Evolutionary conservation across 2,888 invertebrate genomes (phyloP).

Genomic region (Campoplex capitator): DNA sequence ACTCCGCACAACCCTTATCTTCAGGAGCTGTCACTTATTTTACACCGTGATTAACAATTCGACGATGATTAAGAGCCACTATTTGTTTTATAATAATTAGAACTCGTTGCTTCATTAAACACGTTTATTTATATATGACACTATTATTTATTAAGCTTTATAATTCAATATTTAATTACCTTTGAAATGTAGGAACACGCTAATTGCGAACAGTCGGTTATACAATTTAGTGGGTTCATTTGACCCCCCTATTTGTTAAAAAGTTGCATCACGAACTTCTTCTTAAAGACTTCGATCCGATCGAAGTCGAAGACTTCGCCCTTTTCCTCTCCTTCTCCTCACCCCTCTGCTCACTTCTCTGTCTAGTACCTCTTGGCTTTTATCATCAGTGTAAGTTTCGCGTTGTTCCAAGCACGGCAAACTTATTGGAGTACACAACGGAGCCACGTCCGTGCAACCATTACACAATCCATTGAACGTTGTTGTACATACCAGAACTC

Average conservation of each 20-base stretch:
- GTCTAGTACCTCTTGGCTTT: conserved; percentile 36
- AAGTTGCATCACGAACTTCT: background rate
- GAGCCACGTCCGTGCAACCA: conserved; percentile 33
- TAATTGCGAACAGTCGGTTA: background rate
- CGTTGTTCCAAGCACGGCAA: conserved; percentile 14
- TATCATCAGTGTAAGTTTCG: conserved; percentile 25
- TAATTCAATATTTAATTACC: background rate
- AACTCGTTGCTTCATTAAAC: background rate
- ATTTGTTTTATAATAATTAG: background rate
- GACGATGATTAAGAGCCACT: background rate
- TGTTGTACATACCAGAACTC: conserved; percentile 7
- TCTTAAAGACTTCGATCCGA: background rate
- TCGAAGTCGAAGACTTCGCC: background rate
- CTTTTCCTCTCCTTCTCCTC: background rate
- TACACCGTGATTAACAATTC: background rate
- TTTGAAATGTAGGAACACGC: background rate
- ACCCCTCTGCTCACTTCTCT: background rate
- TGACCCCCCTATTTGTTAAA: background rate
- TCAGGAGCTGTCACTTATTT: background rate
- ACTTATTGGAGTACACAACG: conserved; percentile 53
- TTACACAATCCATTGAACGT: conserved; percentile 49
- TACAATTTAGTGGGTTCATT: background rate
- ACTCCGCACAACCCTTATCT: background rate
- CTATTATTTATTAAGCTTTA: background rate
- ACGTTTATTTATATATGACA: background rate